Percentiles rank a stretch among this genome's conserved stretches.
Evolutionary conservation across 2,888 invertebrate species (phyloP).

Genomic region (Ariolimax columbianus): DNA sequence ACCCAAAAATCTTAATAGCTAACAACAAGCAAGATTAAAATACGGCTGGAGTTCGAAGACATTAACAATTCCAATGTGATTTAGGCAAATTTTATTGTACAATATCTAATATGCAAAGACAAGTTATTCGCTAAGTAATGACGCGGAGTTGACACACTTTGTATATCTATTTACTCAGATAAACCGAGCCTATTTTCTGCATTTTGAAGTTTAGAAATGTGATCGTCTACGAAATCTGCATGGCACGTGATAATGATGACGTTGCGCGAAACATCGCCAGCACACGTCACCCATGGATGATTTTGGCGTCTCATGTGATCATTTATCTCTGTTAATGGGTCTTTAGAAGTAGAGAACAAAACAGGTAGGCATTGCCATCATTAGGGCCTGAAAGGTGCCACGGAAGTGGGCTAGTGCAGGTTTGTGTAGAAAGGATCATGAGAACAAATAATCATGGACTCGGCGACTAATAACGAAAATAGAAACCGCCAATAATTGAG

Average conservation of each 20-base stretch:
- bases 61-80: no score
- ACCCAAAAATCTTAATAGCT: no score
- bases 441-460: neutral
- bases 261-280: neutral
- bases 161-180: no score
- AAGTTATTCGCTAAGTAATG: no score
- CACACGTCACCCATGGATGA: neutral
- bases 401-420: neutral
- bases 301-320: neutral
- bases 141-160: no score
- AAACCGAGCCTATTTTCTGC: no score
- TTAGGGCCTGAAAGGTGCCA: neutral
- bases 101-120: no score
- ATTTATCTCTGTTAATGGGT: neutral
- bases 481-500: neutral
- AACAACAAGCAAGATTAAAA: no score
- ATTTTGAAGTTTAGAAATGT: no score
- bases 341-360: neutral
- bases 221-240: no score
- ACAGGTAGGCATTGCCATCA: neutral
- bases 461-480: neutral
- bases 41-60: no score
- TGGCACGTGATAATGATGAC: neutral
- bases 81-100: no score
- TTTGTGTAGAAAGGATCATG: neutral